phyloP scores from a whole-genome alignment of 2,888 invertebrate species.

The Neocrepidodera transversa region DNA sequence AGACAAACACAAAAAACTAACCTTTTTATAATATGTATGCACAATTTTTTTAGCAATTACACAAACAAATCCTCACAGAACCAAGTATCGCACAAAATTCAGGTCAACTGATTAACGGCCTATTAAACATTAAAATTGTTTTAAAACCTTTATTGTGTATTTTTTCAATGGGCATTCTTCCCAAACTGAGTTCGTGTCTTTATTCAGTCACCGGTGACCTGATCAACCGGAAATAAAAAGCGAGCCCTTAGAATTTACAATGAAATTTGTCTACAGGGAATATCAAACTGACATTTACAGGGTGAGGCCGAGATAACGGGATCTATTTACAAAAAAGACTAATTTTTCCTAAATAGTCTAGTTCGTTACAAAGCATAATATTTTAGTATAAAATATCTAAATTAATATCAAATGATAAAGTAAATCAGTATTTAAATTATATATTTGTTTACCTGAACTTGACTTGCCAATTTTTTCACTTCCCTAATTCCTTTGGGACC shows the following conservation, averaged over 20 bases:
- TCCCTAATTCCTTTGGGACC: conserved; percentile 45
- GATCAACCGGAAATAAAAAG: conserved; percentile 21
- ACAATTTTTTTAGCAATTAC: neutral
- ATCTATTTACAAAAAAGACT: too few relatives aligned
- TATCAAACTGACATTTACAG: neutral
- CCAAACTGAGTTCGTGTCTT: conserved; percentile 22
- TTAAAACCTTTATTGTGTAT: conserved; percentile 13
- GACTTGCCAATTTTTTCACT: conserved; percentile 51
- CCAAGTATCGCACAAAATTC: neutral
- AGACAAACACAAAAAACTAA: neutral
- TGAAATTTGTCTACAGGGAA: conserved; percentile 19
- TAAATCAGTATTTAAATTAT: neutral
- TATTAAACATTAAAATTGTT: conserved; percentile 1
- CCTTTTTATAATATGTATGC: too few relatives aligned
- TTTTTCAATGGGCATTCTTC: conserved; percentile 24
- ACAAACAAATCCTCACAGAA: neutral
- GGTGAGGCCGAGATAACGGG: neutral
- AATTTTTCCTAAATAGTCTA: too few relatives aligned
- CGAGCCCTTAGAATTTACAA: conserved; percentile 26
- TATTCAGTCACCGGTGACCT: conserved; percentile 10
- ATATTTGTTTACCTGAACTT: conserved; percentile 52
- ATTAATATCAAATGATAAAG: too few relatives aligned
- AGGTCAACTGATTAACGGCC: conserved; percentile 1
- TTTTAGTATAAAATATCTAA: too few relatives aligned
- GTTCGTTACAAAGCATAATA: too few relatives aligned